A percentile compares a stretch with the other conserved stretches of the same genome.
Evolutionary conservation across 2,797 vertebrate species (phyloP).

Genomic region (Mergus octosetaceus): DNA sequence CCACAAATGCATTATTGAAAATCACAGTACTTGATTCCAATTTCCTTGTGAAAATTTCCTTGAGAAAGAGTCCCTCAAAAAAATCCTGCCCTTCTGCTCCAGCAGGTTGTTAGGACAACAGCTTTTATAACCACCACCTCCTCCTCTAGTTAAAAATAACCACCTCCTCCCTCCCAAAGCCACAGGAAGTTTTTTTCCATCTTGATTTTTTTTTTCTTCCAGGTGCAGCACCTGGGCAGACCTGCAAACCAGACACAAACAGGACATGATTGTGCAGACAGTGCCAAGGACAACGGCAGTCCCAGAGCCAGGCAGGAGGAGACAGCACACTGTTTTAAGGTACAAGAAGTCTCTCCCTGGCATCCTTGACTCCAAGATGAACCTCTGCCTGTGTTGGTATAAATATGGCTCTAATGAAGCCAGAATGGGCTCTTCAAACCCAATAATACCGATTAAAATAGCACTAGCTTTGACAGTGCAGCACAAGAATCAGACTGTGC

Average conservation of each 20-base stretch:
- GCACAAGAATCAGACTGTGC: neutral
- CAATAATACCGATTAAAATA: neutral
- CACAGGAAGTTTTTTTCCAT: neutral
- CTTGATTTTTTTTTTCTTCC: neutral
- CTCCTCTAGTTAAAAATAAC: conserved; percentile 23
- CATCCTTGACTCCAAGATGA: neutral
- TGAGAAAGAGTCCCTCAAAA: neutral
- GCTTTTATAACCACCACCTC: neutral
- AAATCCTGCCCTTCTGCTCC: conserved; percentile 15
- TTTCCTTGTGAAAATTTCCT: neutral
- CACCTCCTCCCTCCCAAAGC: neutral
- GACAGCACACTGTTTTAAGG: fast-evolving
- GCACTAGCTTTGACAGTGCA: neutral
- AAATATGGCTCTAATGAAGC: neutral
- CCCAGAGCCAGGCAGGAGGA: neutral
- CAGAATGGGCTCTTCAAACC: neutral
- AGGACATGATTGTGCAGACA: neutral
- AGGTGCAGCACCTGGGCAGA: neutral
- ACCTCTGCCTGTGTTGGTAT: neutral
- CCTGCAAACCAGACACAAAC: neutral
- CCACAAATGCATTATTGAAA: conserved; percentile 14
- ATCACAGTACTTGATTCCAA: neutral
- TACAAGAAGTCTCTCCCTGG: fast-evolving
- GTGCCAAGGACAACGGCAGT: neutral
- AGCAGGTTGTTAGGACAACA: neutral